Percentiles rank a stretch among this genome's conserved stretches.
Conservation (phyloP, 2,797 vertebrate genomes). For the Chromobotia macracanthus region DNA sequence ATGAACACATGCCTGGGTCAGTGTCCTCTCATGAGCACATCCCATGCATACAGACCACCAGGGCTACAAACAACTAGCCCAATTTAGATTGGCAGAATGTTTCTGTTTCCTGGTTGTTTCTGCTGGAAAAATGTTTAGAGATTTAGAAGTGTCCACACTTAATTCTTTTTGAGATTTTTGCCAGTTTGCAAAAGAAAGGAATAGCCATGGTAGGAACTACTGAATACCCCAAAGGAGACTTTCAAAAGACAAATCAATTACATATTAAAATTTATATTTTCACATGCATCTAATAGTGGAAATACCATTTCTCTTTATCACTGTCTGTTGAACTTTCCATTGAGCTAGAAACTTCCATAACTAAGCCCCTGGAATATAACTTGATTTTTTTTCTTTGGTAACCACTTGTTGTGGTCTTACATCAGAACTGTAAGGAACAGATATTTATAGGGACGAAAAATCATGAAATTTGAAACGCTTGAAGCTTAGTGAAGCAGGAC, state of each 20-base stretch:
- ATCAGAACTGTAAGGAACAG: conserved; percentile 48
- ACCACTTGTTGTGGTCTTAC: conserved; percentile 53
- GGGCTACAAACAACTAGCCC: not conserved
- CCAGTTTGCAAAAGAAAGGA: conserved; percentile 26
- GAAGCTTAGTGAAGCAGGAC: conserved; percentile 63
- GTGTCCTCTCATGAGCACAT: conserved; percentile 3
- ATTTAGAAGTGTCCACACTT: conserved; percentile 21
- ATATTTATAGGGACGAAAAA: conserved; percentile 60
- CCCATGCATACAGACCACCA: conserved; percentile 3
- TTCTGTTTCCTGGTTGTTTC: not conserved
- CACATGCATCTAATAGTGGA: conserved; percentile 32
- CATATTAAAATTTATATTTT: conserved; percentile 57
- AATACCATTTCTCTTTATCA: conserved; percentile 32
- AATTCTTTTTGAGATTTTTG: not conserved
- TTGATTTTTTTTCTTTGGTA: conserved; percentile 51
- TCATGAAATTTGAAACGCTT: conserved; percentile 66
- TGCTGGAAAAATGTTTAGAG: conserved; percentile 22
- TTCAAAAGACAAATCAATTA: conserved; percentile 62
- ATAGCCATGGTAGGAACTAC: conserved; percentile 21
- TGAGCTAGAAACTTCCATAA: conserved; percentile 52
- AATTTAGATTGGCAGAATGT: conserved; percentile 13
- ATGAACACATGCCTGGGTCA: not conserved
- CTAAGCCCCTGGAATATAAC: conserved; percentile 48
- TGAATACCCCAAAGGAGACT: not conserved
- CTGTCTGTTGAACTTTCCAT: not conserved